Conservation (phyloP, 2,888 invertebrate genomes). For the Minunthozetes semirufus region DNA sequence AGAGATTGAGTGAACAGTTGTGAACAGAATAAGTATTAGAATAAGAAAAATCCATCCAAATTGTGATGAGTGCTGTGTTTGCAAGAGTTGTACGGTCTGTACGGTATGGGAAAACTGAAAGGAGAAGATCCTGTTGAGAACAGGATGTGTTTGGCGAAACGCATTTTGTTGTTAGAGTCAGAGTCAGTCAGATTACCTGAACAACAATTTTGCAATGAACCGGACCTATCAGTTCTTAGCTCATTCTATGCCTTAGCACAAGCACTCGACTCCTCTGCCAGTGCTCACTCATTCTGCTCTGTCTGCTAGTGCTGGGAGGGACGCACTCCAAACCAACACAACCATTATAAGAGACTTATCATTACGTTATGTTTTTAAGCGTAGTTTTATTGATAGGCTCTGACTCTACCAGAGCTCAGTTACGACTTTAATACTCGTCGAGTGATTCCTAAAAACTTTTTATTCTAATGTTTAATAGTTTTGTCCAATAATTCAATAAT, state of each 20-base stretch:
- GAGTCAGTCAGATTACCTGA: neutral
- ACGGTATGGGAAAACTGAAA: conserved; percentile 12
- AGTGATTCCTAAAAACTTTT: too few relatives aligned
- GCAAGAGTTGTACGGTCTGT: neutral
- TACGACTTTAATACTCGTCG: too few relatives aligned
- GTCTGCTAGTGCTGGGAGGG: neutral
- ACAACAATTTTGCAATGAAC: neutral
- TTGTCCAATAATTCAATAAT: neutral
- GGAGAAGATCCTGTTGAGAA: conserved; percentile 24
- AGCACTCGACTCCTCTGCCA: neutral
- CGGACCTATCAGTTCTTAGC: conserved; percentile 13
- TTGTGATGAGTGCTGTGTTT: neutral
- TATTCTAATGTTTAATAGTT: neutral
- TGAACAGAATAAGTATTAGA: neutral
- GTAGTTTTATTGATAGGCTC: neutral
- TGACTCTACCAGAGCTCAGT: neutral
- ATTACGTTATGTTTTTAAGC: neutral
- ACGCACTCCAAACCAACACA: neutral
- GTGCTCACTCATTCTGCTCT: neutral
- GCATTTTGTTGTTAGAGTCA: conserved; percentile 2
- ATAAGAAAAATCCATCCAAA: neutral
- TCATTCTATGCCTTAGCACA: neutral
- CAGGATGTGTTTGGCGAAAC: conserved; percentile 10
- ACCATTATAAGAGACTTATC: neutral
- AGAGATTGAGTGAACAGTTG: neutral